Base-by-base conservation (phyloP, 2,888 invertebrate genomes). In the Octodonta nipae region DNA sequence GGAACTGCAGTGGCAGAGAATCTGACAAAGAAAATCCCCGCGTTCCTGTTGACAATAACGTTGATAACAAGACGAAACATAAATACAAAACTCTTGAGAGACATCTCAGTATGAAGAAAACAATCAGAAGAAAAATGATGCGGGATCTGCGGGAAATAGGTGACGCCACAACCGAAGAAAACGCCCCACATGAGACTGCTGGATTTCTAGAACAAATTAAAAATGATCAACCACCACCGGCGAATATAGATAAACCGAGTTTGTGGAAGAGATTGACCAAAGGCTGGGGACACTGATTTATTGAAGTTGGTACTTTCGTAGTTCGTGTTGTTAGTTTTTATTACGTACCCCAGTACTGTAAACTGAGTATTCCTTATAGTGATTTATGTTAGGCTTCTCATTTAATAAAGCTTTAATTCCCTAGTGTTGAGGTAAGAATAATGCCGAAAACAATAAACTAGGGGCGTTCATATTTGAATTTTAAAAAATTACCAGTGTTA, bases 91-190 rank as follows among this genome's bases (percentile, higher is more conserved):
- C 83, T 12, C 60, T 84, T 25, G 84, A 85, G 54, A 66, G 83
- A 46, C 83, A 84, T 59, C 68, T 85, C 49, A 83, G 83, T 55
- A 84, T 84, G 84, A 84, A 85, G 66, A 84, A 84, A 57, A 84
- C 83, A 11, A 83, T 84, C 45, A 65, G 83, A 46, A 83, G 82
- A 65, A 83, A 83, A 63, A 83, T 84, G 54, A 84, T 83, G 81
- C 67, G 84, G 16, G 83, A 83, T 58, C 67, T 84, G 46, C 76
- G 81, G 52, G 82, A 83, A 47, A 63, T 63, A 15, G 63, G 62
- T 2, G 63, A 61, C 40, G 60, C 58, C 1, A 51, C 54, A 11
- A 49, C 50, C 6, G 55, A 51, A 14, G 41, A 47, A 22, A 50
- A 47, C 26, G 45, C 51, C 24, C 47, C 42, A 28, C 50, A 51